Base-by-base conservation (phyloP, 2,113 vertebrate species). In the Cryptomyrus ogoouensis region DNA sequence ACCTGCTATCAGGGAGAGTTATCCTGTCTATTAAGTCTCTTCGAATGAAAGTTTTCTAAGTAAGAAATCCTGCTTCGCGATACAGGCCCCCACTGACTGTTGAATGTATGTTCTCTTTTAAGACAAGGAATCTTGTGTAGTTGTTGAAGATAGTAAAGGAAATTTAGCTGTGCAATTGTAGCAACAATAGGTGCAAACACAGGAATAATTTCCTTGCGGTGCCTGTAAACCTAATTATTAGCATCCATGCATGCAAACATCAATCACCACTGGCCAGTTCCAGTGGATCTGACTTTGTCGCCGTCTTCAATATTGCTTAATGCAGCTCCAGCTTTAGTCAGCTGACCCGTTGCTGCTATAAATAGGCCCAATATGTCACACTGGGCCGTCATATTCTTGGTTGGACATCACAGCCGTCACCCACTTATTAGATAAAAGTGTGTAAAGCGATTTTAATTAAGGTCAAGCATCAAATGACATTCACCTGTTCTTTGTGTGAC, bases 391-490 rank as follows among this genome's bases (percentile, higher is more conserved):
- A 90, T 17, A 77, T 70, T 56, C 56, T 87, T 88, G 62, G 84
- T n/a, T 88, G 83, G 83, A 46, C 89, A 49, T 44, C 84, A 35
- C 50, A 87, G 31, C 88, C 87, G 47, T 83, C 80, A 70, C 31
- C 80, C 87, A 70, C 42, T 86, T 90, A 47, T 74, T 88, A 66
- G 56, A 88, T 88, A 77, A 90, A 90, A 90, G 87, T 83, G 50
- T 87, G 77, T 53, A 52, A 88, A 85, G 80, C 58, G 42, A 88
- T 90, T 89, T 91, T 90, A 91, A 92, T 91, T 90, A 91, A 53
- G 89, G 84, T 89, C 86, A 85, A 90, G 88, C 89, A 86, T 90
- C 86, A 12, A 87, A 85, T 90, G 83, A 62, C 80, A 74, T 90
- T 70, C 90, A 88, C 47, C 86, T 88, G 17, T 39, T 89, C 58